Evolutionary conservation across 2,888 invertebrate genomes (phyloP).

Genomic region (Salpingus planirostris): DNA sequence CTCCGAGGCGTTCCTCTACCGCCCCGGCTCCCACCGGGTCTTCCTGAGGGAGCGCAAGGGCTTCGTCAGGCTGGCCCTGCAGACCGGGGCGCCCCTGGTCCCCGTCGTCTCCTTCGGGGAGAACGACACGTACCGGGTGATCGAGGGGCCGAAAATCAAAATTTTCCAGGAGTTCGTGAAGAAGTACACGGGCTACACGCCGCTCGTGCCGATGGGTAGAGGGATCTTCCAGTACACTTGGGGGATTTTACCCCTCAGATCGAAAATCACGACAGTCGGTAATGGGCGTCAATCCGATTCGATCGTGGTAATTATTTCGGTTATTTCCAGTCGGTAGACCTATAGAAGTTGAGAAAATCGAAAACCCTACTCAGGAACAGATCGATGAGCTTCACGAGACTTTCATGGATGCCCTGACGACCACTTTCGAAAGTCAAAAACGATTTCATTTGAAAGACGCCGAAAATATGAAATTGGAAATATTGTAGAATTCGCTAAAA

Average conservation of each 20-base stretch:
- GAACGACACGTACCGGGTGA: slow-evolving; percentile 72
- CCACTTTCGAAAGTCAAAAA: slow-evolving; percentile 58
- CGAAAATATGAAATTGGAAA: no score
- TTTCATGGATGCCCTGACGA: slow-evolving; percentile 59
- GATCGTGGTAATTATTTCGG: no score
- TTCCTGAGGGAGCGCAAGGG: slow-evolving; percentile 66
- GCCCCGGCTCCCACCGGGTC: slow-evolving; percentile 60
- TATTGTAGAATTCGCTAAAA: no score
- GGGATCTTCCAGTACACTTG: slow-evolving; percentile 88
- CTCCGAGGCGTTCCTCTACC: slow-evolving; percentile 74
- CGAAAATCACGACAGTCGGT: slow-evolving; percentile 80
- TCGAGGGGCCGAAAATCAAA: slow-evolving; percentile 55
- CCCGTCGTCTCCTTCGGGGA: slow-evolving; percentile 90
- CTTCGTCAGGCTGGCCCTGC: slow-evolving; percentile 33
- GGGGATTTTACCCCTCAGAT: slow-evolving; percentile 74
- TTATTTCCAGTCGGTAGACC: slow-evolving; percentile 77
- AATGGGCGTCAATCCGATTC: no score
- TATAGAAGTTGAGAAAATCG: slow-evolving; percentile 61
- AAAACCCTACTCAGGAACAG: slow-evolving; percentile 64
- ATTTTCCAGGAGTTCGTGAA: slow-evolving; percentile 61
- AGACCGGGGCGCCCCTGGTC: slow-evolving; percentile 65
- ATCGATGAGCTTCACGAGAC: slow-evolving; percentile 66
- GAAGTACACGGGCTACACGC: slow-evolving; percentile 61
- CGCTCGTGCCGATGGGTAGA: slow-evolving; percentile 66
- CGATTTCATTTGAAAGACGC: no score